Conservation (phyloP, 2,113 vertebrate genomes). For the Chunga burmeisteri region DNA sequence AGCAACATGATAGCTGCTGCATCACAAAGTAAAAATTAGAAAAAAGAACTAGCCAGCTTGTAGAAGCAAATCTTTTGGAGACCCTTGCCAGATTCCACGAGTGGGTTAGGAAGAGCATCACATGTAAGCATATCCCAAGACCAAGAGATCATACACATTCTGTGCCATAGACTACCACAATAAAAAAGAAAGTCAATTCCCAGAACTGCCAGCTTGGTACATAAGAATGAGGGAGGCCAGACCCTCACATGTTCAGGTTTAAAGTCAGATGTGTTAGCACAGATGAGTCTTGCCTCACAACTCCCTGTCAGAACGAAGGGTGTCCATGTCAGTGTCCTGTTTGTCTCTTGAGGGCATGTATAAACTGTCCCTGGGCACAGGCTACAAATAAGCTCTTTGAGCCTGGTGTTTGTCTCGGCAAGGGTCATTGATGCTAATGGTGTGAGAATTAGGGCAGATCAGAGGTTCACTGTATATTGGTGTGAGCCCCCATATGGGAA, state of each 20-base stretch:
- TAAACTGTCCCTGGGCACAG: not conserved
- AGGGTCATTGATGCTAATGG: not conserved
- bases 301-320: not conserved
- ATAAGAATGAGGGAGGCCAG: not conserved
- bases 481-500: not conserved
- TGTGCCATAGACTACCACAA: not conserved
- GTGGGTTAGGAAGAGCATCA: not conserved
- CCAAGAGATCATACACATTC: not conserved
- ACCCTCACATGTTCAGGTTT: not conserved
- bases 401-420: not conserved
- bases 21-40: not conserved
- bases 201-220: not conserved
- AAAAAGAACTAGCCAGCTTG: not conserved
- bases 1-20: not conserved
- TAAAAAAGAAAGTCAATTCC: not conserved
- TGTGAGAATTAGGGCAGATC: not conserved
- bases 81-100: not conserved
- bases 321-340: not conserved
- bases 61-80: not conserved
- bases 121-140: not conserved
- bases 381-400: not conserved
- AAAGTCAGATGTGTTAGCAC: not conserved
- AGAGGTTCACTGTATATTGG: not conserved
- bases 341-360: not conserved
- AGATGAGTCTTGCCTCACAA: not conserved